Conservation (phyloP, 2,113 vertebrate species). For the Eulemur macaco region DNA sequence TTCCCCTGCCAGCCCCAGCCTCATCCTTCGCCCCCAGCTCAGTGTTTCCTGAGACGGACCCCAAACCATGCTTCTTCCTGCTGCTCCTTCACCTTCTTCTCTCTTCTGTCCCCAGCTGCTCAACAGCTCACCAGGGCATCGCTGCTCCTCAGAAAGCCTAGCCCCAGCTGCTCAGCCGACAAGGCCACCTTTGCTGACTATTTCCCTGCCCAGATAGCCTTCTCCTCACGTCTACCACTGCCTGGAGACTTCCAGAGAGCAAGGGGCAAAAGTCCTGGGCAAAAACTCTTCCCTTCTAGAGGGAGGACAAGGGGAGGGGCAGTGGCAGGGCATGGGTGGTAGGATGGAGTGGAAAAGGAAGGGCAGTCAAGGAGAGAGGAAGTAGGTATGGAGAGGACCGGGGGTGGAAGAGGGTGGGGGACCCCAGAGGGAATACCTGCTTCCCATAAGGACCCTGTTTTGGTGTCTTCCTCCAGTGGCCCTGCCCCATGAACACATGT, state of each 20-base stretch:
- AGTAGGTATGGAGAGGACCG: neutral
- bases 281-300: neutral
- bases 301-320: neutral
- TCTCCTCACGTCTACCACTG: neutral
- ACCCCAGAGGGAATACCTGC: neutral
- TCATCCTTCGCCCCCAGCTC: neutral
- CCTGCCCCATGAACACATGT: neutral
- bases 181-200: neutral
- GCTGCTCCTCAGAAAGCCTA: neutral
- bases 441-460: neutral
- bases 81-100: neutral
- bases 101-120: neutral
- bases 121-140: neutral
- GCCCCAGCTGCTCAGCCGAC: neutral
- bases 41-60: neutral
- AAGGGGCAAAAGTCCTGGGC: neutral
- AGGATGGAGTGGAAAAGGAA: neutral
- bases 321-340: too few species aligned
- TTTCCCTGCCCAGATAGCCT: neutral
- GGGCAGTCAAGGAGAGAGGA: neutral
- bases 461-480: neutral
- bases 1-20: neutral
- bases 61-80: neutral
- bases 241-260: neutral
- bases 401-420: neutral